A percentile compares a stretch with the other conserved stretches of the same genome.
Evolutionary conservation across 1,140 invertebrate species (phyloP).

Genomic region (Hylaeus volcanicus): DNA sequence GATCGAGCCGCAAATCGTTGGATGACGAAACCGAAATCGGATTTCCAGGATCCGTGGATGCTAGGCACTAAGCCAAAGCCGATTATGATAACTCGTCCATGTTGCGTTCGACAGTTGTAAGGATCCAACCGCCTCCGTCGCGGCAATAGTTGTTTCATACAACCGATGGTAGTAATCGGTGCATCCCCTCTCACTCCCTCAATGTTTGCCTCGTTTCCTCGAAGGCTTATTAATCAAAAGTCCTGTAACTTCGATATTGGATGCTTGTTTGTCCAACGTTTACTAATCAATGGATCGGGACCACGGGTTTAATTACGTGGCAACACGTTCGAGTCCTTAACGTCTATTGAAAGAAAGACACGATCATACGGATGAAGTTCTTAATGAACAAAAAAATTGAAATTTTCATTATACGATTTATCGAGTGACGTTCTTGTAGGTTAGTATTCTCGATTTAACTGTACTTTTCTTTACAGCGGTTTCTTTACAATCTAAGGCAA

Average conservation of each 20-base stretch:
- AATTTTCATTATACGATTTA: too few relatives aligned
- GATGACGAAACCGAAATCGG: conserved; percentile 59
- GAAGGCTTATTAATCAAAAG: conserved; percentile 60
- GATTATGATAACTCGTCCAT: conserved; percentile 72
- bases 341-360: neutral
- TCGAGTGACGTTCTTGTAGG: too few relatives aligned
- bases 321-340: neutral
- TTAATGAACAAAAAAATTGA: too few relatives aligned
- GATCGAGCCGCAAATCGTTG: neutral
- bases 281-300: neutral
- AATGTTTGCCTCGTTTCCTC: conserved; percentile 37
- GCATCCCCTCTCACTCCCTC: neutral
- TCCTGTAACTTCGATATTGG: conserved; percentile 31
- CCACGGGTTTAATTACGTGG: conserved; percentile 16
- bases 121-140: conserved; percentile 36
- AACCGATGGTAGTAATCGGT: conserved; percentile 59
- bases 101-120: conserved; percentile 61
- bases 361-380: too few relatives aligned
- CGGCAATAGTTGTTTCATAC: conserved; percentile 29
- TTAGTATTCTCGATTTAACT: too few relatives aligned
- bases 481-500: too few relatives aligned
- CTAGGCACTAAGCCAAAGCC: conserved; percentile 70
- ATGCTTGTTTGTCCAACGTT: conserved; percentile 15
- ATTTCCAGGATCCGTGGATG: conserved; percentile 63
- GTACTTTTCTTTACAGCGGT: too few relatives aligned